Evolutionary conservation across 2,888 invertebrate species (phyloP).

Genomic region (Idaea aversata): DNA sequence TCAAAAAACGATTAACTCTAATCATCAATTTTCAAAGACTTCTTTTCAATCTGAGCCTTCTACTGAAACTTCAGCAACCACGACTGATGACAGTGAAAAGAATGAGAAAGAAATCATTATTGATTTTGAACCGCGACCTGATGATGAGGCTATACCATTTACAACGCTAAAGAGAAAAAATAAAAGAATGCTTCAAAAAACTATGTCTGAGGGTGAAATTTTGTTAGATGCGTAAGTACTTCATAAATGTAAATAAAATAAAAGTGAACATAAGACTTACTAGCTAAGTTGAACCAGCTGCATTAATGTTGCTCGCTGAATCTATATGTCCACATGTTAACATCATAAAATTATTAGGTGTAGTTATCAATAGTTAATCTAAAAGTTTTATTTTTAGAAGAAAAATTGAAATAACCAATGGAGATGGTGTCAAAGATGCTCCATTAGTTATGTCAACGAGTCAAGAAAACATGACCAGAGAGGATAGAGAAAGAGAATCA

Average conservation of each 20-base stretch:
- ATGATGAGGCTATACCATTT: constrained; percentile 83
- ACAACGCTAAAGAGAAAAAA: constrained; percentile 76
- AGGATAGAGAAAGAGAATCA: constrained; percentile 70
- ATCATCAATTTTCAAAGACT: constrained; percentile 71
- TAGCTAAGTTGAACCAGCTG: too few relatives aligned
- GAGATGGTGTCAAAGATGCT: constrained; percentile 71
- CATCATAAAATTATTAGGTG: too few relatives aligned
- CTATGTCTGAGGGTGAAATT: constrained; percentile 90
- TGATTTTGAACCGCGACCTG: constrained; percentile 89
- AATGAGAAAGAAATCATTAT: constrained; percentile 91
- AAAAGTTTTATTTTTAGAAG: constrained; percentile 45
- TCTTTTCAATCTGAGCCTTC: constrained; percentile 78
- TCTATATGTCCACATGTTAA: too few relatives aligned
- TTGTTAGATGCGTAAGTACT: constrained; percentile 79
- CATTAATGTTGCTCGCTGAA: background rate
- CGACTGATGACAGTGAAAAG: constrained; percentile 79
- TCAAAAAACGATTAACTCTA: constrained; percentile 65
- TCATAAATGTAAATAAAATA: background rate
- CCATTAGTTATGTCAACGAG: constrained; percentile 80
- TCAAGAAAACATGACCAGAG: constrained; percentile 81
- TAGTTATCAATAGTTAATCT: background rate
- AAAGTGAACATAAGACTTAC: too few relatives aligned
- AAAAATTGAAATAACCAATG: constrained; percentile 69
- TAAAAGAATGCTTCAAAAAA: constrained; percentile 84
- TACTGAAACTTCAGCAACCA: constrained; percentile 75